These are phyloP conservation scores for Catostylus mosaicus DNA, from an alignment of 30 jellyfish, hydroid and myxozoan genomes.

Conservation along the genomic window DNA sequence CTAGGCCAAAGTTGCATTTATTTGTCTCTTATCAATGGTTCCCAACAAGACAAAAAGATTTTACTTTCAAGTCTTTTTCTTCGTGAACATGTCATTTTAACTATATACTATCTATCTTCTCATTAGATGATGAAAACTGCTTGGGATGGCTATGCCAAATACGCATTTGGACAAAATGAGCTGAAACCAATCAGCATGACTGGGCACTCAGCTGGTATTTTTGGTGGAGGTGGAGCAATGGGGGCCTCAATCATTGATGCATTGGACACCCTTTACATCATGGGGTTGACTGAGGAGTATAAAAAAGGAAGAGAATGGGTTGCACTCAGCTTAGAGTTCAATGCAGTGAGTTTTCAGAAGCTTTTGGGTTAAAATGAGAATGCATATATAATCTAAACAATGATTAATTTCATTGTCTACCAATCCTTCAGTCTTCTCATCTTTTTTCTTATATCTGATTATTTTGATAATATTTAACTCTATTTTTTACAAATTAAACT, in stretches of 20 bases:
- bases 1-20: too few relatives aligned
- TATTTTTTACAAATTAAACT: too few relatives aligned
- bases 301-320: constrained; percentile 98
- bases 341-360: constrained; percentile 82
- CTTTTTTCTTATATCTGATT: too few relatives aligned
- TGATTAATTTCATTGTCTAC: too few relatives aligned
- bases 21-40: too few relatives aligned
- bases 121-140: constrained; percentile 97
- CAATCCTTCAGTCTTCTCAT: too few relatives aligned
- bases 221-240: constrained; percentile 94
- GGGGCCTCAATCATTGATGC: constrained; percentile 99
- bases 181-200: constrained; percentile 90
- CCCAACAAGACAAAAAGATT: too few relatives aligned
- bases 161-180: constrained; percentile 96
- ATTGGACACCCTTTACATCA: constrained; percentile 89
- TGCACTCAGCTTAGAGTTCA: constrained; percentile 80
- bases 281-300: constrained; percentile 95
- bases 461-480: too few relatives aligned
- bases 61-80: not conserved
- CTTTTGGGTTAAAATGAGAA: too few relatives aligned
- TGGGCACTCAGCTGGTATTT: constrained; percentile 99
- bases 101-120: not conserved
- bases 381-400: too few relatives aligned
- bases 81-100: not conserved
- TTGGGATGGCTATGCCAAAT: constrained; percentile 95